Conservation (phyloP, 1,140 invertebrate species). For the Drosophila auraria region DNA sequence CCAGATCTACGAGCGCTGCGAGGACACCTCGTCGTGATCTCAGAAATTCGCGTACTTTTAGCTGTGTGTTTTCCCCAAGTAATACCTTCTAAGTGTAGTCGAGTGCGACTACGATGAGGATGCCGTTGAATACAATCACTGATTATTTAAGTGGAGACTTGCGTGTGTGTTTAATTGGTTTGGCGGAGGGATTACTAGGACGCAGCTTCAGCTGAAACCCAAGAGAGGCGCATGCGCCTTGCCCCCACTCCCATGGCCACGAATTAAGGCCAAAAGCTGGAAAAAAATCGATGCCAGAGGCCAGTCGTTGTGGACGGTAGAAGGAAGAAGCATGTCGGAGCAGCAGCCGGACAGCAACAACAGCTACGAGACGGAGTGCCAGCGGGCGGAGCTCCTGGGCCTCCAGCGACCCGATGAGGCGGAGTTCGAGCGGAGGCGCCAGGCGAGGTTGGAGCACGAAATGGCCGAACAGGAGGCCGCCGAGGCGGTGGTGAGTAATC, state of each 20-base stretch:
- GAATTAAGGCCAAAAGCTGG: slow-evolving; percentile 18
- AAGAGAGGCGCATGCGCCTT: slow-evolving; percentile 22
- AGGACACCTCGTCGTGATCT: slow-evolving; percentile 52
- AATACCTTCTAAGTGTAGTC: slow-evolving; percentile 3
- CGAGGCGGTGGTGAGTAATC: slow-evolving; percentile 83
- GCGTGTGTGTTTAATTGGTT: background rate
- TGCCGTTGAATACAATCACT: slow-evolving; percentile 1
- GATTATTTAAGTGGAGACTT: background rate
- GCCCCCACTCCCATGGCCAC: slow-evolving; percentile 4
- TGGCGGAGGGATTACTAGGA: background rate
- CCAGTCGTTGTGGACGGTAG: slow-evolving; percentile 33
- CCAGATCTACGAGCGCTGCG: slow-evolving; percentile 90
- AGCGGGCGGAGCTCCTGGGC: slow-evolving; percentile 90
- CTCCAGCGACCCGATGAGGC: slow-evolving; percentile 88
- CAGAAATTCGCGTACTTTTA: background rate
- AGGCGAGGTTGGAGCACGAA: slow-evolving; percentile 80
- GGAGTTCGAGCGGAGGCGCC: slow-evolving; percentile 86
- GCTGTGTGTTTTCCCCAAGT: slow-evolving; percentile 1
- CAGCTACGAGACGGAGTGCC: slow-evolving; percentile 90
- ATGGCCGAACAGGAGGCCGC: slow-evolving; percentile 85
- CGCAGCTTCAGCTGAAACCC: slow-evolving; percentile 40
- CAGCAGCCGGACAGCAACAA: slow-evolving; percentile 54
- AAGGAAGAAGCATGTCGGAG: slow-evolving; percentile 52
- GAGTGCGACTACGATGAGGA: slow-evolving; percentile 2
- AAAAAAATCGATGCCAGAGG: slow-evolving; percentile 62